phyloP scores from a whole-genome alignment of 2,888 invertebrate species.

The Drosophila siamana region DNA sequence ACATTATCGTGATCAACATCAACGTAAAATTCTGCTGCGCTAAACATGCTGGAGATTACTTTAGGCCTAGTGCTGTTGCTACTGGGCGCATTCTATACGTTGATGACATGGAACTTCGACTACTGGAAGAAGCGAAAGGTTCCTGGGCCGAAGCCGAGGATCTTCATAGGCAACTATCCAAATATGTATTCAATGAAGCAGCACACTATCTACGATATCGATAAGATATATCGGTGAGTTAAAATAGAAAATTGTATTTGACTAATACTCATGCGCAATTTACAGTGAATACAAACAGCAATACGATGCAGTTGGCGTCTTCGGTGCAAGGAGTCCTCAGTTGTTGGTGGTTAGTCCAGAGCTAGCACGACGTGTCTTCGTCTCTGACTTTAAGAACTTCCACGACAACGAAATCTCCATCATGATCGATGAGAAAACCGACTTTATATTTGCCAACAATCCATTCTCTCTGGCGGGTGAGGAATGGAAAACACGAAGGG shows the following conservation, averaged over 20 bases:
- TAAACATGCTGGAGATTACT: constrained; percentile 54
- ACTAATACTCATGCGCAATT: background rate
- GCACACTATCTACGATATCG: constrained; percentile 80
- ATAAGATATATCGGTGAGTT: constrained; percentile 84
- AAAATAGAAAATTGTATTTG: background rate
- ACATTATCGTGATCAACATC: background rate
- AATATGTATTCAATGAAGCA: constrained; percentile 68
- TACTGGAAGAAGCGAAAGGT: constrained; percentile 85
- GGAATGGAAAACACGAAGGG: constrained; percentile 86
- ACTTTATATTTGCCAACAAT: constrained; percentile 86
- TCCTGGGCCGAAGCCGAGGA: constrained; percentile 81
- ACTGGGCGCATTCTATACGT: constrained; percentile 62
- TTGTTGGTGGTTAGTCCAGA: constrained; percentile 83
- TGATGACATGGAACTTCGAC: constrained; percentile 79
- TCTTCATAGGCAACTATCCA: constrained; percentile 83
- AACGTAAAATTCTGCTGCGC: background rate
- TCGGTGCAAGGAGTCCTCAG: constrained; percentile 78
- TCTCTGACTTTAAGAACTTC: constrained; percentile 85
- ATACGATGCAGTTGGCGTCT: constrained; percentile 85
- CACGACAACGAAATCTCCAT: constrained; percentile 77
- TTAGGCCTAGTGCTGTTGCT: constrained; percentile 35
- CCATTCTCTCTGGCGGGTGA: constrained; percentile 86
- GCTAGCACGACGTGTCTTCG: constrained; percentile 81
- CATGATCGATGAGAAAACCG: constrained; percentile 83
- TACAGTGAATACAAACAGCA: constrained; percentile 58